A percentile compares a stretch with the other conserved stretches of the same genome.
Evolutionary conservation across 2,797 vertebrate species (phyloP).

Genomic region (Cirrhinus mrigala): DNA sequence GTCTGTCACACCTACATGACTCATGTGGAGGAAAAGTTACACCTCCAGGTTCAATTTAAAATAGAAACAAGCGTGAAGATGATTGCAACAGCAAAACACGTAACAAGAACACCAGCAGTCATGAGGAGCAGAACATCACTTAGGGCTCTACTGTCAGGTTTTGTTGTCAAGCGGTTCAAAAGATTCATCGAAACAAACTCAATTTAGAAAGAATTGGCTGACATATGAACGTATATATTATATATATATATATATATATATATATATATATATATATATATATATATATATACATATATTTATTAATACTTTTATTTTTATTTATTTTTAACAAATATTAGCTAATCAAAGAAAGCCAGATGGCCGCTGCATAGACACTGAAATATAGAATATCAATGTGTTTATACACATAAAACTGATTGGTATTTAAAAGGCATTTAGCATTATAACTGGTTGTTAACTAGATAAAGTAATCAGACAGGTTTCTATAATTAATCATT

Average conservation of each 20-base stretch:
- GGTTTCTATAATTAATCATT: neutral
- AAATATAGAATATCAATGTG: neutral
- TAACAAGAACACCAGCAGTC: slow-evolving; percentile 6
- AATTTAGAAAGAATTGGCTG: neutral
- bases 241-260: no score
- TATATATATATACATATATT: no score
- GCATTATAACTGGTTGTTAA: neutral
- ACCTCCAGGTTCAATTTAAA: slow-evolving; percentile 36
- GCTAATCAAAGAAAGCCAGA: neutral
- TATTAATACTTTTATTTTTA: no score
- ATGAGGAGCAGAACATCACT: slow-evolving; percentile 27
- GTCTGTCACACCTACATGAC: slow-evolving; percentile 2
- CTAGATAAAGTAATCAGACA: neutral
- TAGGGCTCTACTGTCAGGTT: neutral
- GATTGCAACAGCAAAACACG: neutral
- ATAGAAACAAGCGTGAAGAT: slow-evolving; percentile 22
- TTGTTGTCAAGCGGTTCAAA: slow-evolving; percentile 31
- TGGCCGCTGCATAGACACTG: neutral
- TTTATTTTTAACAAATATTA: no score
- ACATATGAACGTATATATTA: no score
- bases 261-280: no score
- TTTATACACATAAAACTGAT: neutral
- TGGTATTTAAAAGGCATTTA: neutral
- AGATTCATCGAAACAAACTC: neutral
- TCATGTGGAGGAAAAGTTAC: slow-evolving; percentile 20